These are phyloP conservation scores for Drosophila paramelanica DNA, from an alignment of 2,888 invertebrate genomes.

Conservation along the genomic window DNA sequence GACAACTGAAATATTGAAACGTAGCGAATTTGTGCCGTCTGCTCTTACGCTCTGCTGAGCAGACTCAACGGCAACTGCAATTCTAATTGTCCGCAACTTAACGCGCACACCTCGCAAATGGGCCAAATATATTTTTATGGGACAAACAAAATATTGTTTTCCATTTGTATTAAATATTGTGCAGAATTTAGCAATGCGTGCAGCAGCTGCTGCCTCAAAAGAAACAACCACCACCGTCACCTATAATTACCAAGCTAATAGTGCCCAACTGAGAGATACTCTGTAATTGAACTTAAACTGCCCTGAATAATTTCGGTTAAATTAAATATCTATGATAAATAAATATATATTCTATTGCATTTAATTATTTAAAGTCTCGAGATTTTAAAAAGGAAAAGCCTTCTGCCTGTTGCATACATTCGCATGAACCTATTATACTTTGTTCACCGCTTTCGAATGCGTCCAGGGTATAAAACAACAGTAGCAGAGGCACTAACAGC, in stretches of 20 bases:
- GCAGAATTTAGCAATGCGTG: slow-evolving; percentile 26
- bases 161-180: slow-evolving; percentile 17
- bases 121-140: slow-evolving; percentile 36
- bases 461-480: slow-evolving; percentile 18
- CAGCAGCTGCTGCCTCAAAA: slow-evolving; percentile 56
- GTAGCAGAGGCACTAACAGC: slow-evolving; percentile 29
- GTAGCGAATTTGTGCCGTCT: slow-evolving; percentile 23
- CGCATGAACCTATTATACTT: background rate
- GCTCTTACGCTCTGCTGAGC: slow-evolving; percentile 45
- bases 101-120: slow-evolving; percentile 50
- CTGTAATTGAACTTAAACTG: too few species aligned
- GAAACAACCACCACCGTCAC: slow-evolving; percentile 48
- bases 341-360: too few species aligned
- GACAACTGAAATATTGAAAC: slow-evolving; percentile 41
- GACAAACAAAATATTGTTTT: slow-evolving; percentile 19
- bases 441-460: background rate
- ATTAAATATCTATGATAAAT: too few species aligned
- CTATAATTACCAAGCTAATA: slow-evolving; percentile 23
- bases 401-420: background rate
- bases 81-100: slow-evolving; percentile 28
- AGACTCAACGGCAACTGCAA: slow-evolving; percentile 1
- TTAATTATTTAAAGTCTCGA: too few species aligned
- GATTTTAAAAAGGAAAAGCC: too few species aligned
- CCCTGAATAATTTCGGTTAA: too few species aligned
- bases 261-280: too few species aligned